These are phyloP conservation scores for Oppia nitens DNA, from an alignment of 1,140 invertebrate genomes.

Conservation along the genomic window DNA sequence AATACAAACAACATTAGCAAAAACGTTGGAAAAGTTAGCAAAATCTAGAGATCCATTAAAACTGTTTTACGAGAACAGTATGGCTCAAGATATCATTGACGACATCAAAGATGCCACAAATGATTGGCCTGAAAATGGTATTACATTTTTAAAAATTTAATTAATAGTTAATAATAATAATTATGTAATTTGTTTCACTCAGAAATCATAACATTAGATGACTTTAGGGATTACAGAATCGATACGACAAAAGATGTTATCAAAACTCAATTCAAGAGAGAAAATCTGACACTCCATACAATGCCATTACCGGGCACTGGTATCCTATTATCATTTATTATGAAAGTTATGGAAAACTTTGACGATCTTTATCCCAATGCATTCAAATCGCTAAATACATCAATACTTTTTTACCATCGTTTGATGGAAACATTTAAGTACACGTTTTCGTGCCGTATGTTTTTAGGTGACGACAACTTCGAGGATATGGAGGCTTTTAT, in stretches of 20 bases:
- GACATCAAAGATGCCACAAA: not conserved
- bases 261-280: slow-evolving; percentile 31
- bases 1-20: not conserved
- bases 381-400: slow-evolving; percentile 13
- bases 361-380: not conserved
- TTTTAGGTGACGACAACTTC: slow-evolving; percentile 63
- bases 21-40: not conserved
- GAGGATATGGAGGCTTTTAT: slow-evolving; percentile 43
- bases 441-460: slow-evolving; percentile 62
- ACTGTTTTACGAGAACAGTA: slow-evolving; percentile 24
- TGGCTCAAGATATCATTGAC: slow-evolving; percentile 18
- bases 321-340: slow-evolving; percentile 52
- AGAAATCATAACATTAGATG: slow-evolving; percentile 28
- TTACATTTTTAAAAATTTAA: not conserved
- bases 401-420: slow-evolving; percentile 54
- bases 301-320: slow-evolving; percentile 52
- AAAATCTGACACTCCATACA: slow-evolving; percentile 45
- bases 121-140: not conserved
- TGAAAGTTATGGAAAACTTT: slow-evolving; percentile 51
- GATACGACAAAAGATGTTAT: slow-evolving; percentile 43
- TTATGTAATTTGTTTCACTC: not conserved
- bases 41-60: not conserved
- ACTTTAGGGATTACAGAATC: slow-evolving; percentile 37
- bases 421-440: slow-evolving; percentile 83
- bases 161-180: not conserved